These are phyloP conservation scores for Galerucella pusilla DNA, from an alignment of 2,888 invertebrate genomes.

Conservation along the genomic window DNA sequence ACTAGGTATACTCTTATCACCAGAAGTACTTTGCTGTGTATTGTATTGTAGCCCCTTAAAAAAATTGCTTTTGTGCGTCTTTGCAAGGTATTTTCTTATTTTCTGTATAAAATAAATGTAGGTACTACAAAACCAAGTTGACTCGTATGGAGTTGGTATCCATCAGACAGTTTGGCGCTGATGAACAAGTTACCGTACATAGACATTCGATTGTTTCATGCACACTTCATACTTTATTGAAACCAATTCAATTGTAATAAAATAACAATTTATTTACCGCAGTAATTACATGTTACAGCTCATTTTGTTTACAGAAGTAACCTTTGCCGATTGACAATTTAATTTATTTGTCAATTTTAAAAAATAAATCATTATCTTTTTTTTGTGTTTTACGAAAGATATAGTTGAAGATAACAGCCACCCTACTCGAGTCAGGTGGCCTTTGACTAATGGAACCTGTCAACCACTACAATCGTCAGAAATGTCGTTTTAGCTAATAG, in stretches of 20 bases:
- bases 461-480: background rate
- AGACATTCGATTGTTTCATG: conserved; percentile 52
- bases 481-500: background rate
- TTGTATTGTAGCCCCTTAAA: background rate
- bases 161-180: conserved; percentile 61
- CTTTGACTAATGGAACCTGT: conserved; percentile 1
- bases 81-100: background rate
- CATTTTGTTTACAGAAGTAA: background rate
- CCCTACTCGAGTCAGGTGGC: background rate
- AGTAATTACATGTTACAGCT: background rate
- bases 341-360: background rate
- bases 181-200: conserved; percentile 60
- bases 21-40: too few species aligned
- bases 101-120: conserved; percentile 23
- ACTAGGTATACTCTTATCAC: too few species aligned
- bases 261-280: conserved; percentile 35
- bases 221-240: conserved; percentile 35
- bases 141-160: conserved; percentile 27
- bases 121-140: conserved; percentile 8
- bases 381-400: background rate
- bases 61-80: background rate
- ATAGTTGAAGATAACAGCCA: background rate
- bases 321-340: background rate
- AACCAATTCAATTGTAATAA: conserved; percentile 35
- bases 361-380: background rate